phyloP scores from a whole-genome alignment of 2,888 invertebrate genomes.

The Drosophila siamana region DNA sequence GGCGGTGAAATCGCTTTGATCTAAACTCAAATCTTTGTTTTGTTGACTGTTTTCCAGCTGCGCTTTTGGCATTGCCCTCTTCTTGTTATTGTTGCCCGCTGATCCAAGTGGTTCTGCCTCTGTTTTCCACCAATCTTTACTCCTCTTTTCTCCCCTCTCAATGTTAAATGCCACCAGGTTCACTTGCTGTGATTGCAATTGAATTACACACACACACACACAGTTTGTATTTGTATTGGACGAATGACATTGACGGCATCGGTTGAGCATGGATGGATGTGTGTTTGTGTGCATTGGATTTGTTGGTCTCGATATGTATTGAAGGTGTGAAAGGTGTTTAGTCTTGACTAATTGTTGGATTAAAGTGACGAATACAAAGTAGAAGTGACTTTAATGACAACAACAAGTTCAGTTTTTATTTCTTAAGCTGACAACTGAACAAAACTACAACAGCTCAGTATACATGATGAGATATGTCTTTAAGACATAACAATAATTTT shows the following conservation, averaged over 20 bases:
- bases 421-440: constrained; percentile 14
- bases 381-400: constrained; percentile 22
- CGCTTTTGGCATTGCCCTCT: constrained; percentile 69
- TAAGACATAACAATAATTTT: background rate
- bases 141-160: constrained; percentile 31
- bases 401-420: constrained; percentile 9
- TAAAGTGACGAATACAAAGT: constrained; percentile 72
- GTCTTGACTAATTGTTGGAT: constrained; percentile 82
- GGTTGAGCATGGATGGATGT: constrained; percentile 1
- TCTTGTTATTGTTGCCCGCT: constrained; percentile 59
- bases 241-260: constrained; percentile 67
- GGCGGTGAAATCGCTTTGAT: constrained; percentile 78
- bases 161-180: constrained; percentile 75
- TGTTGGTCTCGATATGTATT: constrained; percentile 44
- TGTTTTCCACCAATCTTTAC: constrained; percentile 31
- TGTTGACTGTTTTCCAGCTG: constrained; percentile 72
- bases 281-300: constrained; percentile 38
- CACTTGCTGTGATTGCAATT: constrained; percentile 77
- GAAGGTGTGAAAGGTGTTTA: constrained; percentile 82
- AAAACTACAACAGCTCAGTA: background rate
- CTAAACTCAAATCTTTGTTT: constrained; percentile 76
- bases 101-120: constrained; percentile 44
- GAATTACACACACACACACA: constrained; percentile 58
- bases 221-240: constrained; percentile 44
- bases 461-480: background rate